Conservation (phyloP, 2,888 invertebrate species). For the Pyrrhia umbra region DNA sequence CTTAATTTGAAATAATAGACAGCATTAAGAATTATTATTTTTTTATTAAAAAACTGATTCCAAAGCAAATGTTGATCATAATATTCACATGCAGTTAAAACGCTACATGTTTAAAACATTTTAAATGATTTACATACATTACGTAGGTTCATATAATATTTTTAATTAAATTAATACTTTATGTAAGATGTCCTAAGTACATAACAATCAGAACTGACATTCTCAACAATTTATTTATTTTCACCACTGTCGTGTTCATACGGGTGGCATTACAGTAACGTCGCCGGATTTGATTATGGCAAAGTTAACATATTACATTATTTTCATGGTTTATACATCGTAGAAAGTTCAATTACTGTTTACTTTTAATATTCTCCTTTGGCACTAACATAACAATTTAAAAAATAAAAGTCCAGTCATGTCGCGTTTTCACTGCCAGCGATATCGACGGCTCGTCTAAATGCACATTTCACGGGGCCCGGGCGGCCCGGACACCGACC, state of each 20-base stretch:
- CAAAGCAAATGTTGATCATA: slow-evolving; percentile 87
- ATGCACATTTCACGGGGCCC: slow-evolving; percentile 53
- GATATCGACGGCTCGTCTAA: slow-evolving; percentile 71
- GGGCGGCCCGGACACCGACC: slow-evolving; percentile 75
- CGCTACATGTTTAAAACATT: slow-evolving; percentile 73
- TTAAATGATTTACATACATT: slow-evolving; percentile 64
- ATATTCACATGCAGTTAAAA: slow-evolving; percentile 86
- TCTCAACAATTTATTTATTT: slow-evolving; percentile 42
- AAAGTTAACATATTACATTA: slow-evolving; percentile 35
- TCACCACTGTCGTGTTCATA: neutral
- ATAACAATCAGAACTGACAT: slow-evolving; percentile 49
- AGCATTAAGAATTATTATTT: slow-evolving; percentile 75
- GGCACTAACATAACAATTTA: slow-evolving; percentile 74
- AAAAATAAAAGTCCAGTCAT: slow-evolving; percentile 66
- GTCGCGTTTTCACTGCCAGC: slow-evolving; percentile 81
- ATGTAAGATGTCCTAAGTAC: slow-evolving; percentile 56
- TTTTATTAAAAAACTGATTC: slow-evolving; percentile 87
- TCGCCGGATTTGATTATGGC: slow-evolving; percentile 28
- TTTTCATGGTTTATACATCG: slow-evolving; percentile 42
- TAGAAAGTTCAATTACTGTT: slow-evolving; percentile 39
- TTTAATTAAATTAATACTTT: slow-evolving; percentile 56
- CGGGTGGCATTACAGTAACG: slow-evolving; percentile 11
- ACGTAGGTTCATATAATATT: slow-evolving; percentile 54
- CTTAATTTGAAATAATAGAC: slow-evolving; percentile 57
- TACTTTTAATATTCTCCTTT: slow-evolving; percentile 67